Base-by-base conservation (phyloP, 2,888 invertebrate species). In the Caenorhabditis becei region DNA sequence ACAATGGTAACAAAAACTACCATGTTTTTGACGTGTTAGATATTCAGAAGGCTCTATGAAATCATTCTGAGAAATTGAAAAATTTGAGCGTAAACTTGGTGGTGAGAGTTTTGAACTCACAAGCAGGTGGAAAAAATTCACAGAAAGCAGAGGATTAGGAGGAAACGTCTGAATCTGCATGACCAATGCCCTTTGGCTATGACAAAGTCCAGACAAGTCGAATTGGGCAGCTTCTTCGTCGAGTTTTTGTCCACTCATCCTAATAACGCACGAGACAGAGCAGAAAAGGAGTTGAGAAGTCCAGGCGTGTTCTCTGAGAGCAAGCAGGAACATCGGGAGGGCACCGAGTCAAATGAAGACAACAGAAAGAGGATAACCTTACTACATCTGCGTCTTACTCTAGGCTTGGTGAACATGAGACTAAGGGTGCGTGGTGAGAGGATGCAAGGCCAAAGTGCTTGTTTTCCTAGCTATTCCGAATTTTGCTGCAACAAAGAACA, bases 261-360 rank as follows among this genome's bases (percentile, higher is more conserved):
- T 47, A 47, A 47, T 47, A 47, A 47, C 47, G 3, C 18, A 7
- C 4, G 11, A 20, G 47, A 28, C 37, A 65, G 32, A 65, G 49
- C 56, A 35, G 53, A 58, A 58, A 58, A 67, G 56, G 28, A 16
- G 26, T 28, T 18, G 56, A 47, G 67, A 44, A 56, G 54, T 32
- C 28, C 41, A 14, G 35, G 49, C 58, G 24, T 18, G 58, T 56
- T 70, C 51, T 51, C 44, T 28, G 28, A 54, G 54, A 41, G 51
- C 53, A 62, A 37, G 28, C 71, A 61, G 51, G 62, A 71, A 71
- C 62, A 62, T 62, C 61, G 41, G 37, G 62, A 62, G 41, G 28
- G 71, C 71, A 37, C 1, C 41, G 35, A 56, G 69, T 61, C 41
- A 70, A 71, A 62, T 71, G 71, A 71, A 72, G 54, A 72, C 62